Evolutionary conservation across 1,140 invertebrate genomes (phyloP).

Genomic region (Diplogasteroides magnus): DNA sequence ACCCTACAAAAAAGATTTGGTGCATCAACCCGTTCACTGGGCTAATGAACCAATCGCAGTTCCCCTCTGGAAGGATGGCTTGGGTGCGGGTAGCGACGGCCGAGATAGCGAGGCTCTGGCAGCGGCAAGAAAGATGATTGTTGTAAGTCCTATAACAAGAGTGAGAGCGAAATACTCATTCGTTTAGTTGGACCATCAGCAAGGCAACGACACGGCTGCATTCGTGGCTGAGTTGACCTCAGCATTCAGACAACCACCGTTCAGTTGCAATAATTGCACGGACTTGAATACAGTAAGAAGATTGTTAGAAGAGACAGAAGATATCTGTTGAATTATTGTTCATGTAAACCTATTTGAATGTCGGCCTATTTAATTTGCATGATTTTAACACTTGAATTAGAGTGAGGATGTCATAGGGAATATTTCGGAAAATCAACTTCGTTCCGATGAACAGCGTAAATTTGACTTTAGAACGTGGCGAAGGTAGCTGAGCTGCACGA

Average conservation of each 20-base stretch:
- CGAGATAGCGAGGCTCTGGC: conserved; percentile 9
- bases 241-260: conserved; percentile 11
- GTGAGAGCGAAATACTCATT: neutral
- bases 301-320: neutral
- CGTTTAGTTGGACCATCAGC: conserved; percentile 4
- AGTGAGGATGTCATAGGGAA: too few relatives aligned
- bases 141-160: neutral
- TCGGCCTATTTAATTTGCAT: neutral
- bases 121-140: conserved; percentile 10
- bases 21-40: too few relatives aligned
- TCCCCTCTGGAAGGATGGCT: neutral
- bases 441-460: too few relatives aligned
- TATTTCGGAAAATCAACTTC: too few relatives aligned
- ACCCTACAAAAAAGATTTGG: too few relatives aligned
- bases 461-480: too few relatives aligned
- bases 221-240: conserved; percentile 11
- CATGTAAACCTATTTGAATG: neutral
- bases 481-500: neutral
- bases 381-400: too few relatives aligned
- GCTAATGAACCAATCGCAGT: too few relatives aligned
- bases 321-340: neutral
- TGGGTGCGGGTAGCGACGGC: neutral
- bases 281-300: conserved; percentile 9
- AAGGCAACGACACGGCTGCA: conserved; percentile 12
- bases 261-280: conserved; percentile 22